A percentile compares a stretch with the other conserved stretches of the same genome.
Evolutionary conservation across 1,140 invertebrate species (phyloP).

Genomic region (Lordiphosa stackelbergi): DNA sequence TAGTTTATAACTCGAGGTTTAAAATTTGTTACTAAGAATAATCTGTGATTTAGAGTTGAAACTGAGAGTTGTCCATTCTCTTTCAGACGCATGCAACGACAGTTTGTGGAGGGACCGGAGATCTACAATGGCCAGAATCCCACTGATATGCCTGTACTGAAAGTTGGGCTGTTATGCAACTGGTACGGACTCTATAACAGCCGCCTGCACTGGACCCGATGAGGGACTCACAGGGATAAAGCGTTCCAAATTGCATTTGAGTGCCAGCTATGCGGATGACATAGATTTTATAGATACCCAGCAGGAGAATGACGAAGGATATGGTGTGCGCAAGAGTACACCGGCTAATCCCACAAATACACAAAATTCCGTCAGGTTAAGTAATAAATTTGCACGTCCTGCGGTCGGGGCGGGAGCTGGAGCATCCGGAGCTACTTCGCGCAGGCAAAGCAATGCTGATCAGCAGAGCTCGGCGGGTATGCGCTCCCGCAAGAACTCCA

Average conservation of each 20-base stretch:
- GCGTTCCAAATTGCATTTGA: slow-evolving; percentile 82
- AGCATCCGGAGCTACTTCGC: slow-evolving; percentile 7
- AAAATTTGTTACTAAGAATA: too few species aligned
- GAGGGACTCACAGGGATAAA: slow-evolving; percentile 87
- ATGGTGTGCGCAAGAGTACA: slow-evolving; percentile 76
- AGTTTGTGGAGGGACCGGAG: slow-evolving; percentile 77
- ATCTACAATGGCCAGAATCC: slow-evolving; percentile 83
- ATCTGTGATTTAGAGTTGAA: too few species aligned
- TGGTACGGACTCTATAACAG: slow-evolving; percentile 79
- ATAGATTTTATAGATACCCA: slow-evolving; percentile 87
- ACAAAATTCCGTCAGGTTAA: slow-evolving; percentile 42
- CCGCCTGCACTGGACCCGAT: slow-evolving; percentile 86
- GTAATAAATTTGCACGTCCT: slow-evolving; percentile 52
- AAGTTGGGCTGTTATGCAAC: slow-evolving; percentile 79
- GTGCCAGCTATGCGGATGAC: slow-evolving; percentile 81
- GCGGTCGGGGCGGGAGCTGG: not conserved
- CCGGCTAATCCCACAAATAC: slow-evolving; percentile 9
- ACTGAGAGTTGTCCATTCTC: not conserved
- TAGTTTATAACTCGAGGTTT: too few species aligned
- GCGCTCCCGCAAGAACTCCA: slow-evolving; percentile 71
- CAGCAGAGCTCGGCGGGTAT: slow-evolving; percentile 41
- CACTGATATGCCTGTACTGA: slow-evolving; percentile 81
- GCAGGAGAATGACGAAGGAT: slow-evolving; percentile 79
- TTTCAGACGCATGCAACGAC: slow-evolving; percentile 63
- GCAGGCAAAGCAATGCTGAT: slow-evolving; percentile 59